Conservation (phyloP, 2,797 vertebrate genomes). For the Pipistrellus kuhlii region DNA sequence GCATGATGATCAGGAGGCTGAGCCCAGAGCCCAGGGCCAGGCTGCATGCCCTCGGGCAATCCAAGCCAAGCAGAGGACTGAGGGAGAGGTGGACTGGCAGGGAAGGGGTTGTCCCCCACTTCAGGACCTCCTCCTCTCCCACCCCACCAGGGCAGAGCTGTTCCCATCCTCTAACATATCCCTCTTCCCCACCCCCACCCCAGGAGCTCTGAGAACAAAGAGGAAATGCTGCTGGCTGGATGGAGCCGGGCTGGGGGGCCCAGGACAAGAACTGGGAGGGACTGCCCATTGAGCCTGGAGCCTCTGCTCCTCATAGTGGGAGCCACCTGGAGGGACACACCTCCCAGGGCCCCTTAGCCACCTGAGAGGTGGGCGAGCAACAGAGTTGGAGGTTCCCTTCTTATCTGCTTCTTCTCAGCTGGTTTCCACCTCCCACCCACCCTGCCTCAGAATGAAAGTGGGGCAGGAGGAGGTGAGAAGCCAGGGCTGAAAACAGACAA, state of each 20-base stretch:
- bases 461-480: slow-evolving; percentile 76
- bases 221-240: slow-evolving; percentile 23
- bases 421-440: slow-evolving; percentile 57
- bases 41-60: not conserved
- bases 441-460: slow-evolving; percentile 73
- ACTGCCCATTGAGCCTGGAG: not conserved
- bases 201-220: slow-evolving; percentile 78
- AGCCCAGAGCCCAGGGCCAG: not conserved
- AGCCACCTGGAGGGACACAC: slow-evolving; percentile 4
- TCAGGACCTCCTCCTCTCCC: slow-evolving; percentile 9
- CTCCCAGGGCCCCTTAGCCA: not conserved
- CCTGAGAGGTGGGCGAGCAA: not conserved
- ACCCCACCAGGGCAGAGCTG: not conserved
- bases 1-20: slow-evolving; percentile 28
- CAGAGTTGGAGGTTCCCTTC: not conserved
- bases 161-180: not conserved
- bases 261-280: not conserved
- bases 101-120: slow-evolving; percentile 36
- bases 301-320: slow-evolving; percentile 46
- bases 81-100: slow-evolving; percentile 37
- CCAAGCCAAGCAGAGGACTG: not conserved
- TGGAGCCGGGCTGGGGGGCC: not conserved
- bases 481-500: slow-evolving; percentile 68
- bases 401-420: slow-evolving; percentile 17
- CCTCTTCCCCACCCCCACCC: not conserved